Base-by-base conservation (phyloP, 2,797 vertebrate species). In the Triplophysa bombifrons region DNA sequence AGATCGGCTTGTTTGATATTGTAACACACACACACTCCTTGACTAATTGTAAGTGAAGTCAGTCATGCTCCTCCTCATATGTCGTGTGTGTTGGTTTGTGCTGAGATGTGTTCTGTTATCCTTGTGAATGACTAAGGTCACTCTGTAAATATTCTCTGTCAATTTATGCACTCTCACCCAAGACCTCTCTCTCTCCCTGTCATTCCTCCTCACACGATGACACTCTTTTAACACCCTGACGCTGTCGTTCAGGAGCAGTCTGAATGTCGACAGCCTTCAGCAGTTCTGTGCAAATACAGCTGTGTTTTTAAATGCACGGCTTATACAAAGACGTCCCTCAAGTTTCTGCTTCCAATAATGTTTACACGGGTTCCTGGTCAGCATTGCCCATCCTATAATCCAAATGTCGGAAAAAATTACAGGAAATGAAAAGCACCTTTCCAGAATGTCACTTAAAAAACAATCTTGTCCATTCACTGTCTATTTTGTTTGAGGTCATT, bases 211-310 rank as follows among this genome's bases (percentile, higher is more conserved):
- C 46, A 20, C 25, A 78, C 38, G 9, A 19, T 63, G 30, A 63
- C 3, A 8, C 20, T 73, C 22, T 48, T 48, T 8, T 51, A 56
- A 75, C 30, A 66, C 41, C 4, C 3, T 67, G 60, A 27, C 17
- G 30, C 50, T 75, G 27, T 61, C 20, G 50, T 30, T 72, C 58
- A 56, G 19, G 50, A 53, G 30, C 27, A 22, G 38, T 76, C 65
- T 69, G 50, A 60, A 48, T 34, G 19, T 44, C 68, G 66, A 69
- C 66, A 78, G 13, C 56, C 56, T 70, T 77, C 66, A 69, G 55
- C 56, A 12, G 44, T 51, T 78, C 66, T 51, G 66, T 22, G 76
- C 56, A 61, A 63, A 63, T 56, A 78, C 65, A 60, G 75, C 76
- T 63, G 64, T 76, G 75, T 70, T 61, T 38, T 51, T 66, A 78